These are phyloP conservation scores for Chanos chanos DNA, from an alignment of 2,797 vertebrate genomes.

Conservation along the genomic window DNA sequence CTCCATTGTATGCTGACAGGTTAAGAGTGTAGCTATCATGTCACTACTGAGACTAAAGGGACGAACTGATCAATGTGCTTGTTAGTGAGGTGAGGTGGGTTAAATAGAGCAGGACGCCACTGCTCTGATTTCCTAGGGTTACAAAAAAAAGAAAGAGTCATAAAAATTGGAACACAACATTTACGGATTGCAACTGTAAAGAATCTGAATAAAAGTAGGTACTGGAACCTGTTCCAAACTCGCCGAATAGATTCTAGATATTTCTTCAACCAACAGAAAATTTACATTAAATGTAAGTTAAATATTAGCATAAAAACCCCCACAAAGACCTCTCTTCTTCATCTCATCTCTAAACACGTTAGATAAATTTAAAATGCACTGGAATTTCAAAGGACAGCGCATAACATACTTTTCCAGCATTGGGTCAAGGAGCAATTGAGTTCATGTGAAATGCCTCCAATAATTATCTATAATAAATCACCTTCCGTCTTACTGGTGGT, in stretches of 20 bases:
- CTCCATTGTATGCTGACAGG: conserved; percentile 1
- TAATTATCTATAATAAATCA: conserved; percentile 64
- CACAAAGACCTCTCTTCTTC: too few relatives aligned
- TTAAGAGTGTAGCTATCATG: conserved; percentile 50
- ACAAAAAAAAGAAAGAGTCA: not conserved
- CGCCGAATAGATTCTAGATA: too few relatives aligned
- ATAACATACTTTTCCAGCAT: conserved; percentile 38
- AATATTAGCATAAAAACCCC: too few relatives aligned
- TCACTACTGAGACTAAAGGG: conserved; percentile 69
- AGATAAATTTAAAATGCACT: too few relatives aligned
- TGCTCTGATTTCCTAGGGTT: not conserved
- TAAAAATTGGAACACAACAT: too few relatives aligned
- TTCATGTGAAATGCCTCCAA: conserved; percentile 64
- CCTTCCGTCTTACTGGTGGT: conserved; percentile 66
- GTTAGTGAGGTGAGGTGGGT: conserved; percentile 50
- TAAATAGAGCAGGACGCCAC: not conserved
- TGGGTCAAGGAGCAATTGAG: conserved; percentile 60
- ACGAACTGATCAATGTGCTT: conserved; percentile 65
- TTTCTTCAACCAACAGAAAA: not conserved
- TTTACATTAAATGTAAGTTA: too few relatives aligned
- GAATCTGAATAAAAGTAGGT: not conserved
- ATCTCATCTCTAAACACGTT: too few relatives aligned
- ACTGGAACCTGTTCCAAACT: not conserved
- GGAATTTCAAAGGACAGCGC: too few relatives aligned
- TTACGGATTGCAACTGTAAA: not conserved